Base-by-base conservation (phyloP, 2,888 invertebrate species). In the Cremastobaeus sp. region DNA sequence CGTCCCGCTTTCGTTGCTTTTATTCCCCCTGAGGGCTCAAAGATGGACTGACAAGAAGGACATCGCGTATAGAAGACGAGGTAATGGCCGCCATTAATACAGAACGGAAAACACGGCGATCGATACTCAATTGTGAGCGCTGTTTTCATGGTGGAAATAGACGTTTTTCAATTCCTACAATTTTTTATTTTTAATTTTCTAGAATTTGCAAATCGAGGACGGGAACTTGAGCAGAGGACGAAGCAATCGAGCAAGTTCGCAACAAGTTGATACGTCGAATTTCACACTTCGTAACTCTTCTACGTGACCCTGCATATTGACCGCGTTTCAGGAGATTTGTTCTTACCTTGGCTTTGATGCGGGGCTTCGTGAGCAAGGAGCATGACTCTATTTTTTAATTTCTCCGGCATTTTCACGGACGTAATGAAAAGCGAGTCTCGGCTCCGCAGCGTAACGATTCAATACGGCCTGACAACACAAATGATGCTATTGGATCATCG, bases 281-380 rank as follows among this genome's bases (percentile, higher is more conserved):
- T 52, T 64, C 18, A 15, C 17, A 47, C 1, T 25, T 55, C 11
- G 35, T 52, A 50, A 59, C 60, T 65, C 65, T 70, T 60, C 55
- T 45, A 59, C 59, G 30, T 69, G 70, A 74, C 74, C 74, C 60
- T 74, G 70, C 66, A 74, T 55, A 32, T 74, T 74, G 74, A 70
- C 74, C 74, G 70, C 60, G 74, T 74, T 74, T 70, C 60, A 43
- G 43, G 30, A 20, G 39, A 52, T 6, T 50, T 55, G 55, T 69
- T 66, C 57, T 70, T 65, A 65, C 70, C 74, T 70, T 74, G 74
- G 69, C 74, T 74, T 70, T 74, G 69, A 74, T 66, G 70, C 60
- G 55, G 70, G 41, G n/a, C n/a, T n/a, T n/a, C 74, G 54, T 48
- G n/a, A n/a, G n/a, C 74, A 70, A 74, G 70, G 62, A 70, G 74